Evolutionary conservation across 2,888 invertebrate genomes (phyloP).

Genomic region (Silvanus unidentatus): DNA sequence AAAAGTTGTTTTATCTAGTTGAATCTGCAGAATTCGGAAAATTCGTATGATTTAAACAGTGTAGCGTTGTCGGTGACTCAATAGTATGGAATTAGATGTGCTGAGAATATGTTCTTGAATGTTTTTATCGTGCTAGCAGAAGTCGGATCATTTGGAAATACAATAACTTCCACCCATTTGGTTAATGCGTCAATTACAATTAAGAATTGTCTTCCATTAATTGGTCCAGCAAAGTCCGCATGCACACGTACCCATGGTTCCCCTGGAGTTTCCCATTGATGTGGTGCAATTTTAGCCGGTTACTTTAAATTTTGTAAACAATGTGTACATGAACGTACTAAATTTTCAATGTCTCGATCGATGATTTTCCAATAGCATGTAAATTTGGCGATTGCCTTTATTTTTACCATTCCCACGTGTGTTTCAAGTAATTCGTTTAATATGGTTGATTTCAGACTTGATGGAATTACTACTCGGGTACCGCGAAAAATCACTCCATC

Average conservation of each 20-base stretch:
- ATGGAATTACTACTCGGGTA: not conserved
- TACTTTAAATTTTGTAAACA: slow-evolving; percentile 26
- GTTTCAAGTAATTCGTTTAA: slow-evolving; percentile 12
- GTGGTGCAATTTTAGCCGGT: slow-evolving; percentile 21
- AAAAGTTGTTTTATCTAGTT: no score
- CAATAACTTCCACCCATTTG: slow-evolving; percentile 12
- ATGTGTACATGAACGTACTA: slow-evolving; percentile 22
- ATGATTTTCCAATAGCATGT: slow-evolving; percentile 28
- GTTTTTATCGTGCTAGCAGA: not conserved
- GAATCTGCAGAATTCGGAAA: no score
- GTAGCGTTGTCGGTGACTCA: no score
- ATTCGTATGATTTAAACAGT: no score
- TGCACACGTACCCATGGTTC: slow-evolving; percentile 40
- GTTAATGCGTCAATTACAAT: slow-evolving; percentile 13
- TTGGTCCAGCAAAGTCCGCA: slow-evolving; percentile 40
- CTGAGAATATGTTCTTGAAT: no score
- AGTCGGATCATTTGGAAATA: slow-evolving; percentile 6
- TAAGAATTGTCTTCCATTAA: slow-evolving; percentile 9
- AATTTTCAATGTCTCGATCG: slow-evolving; percentile 26
- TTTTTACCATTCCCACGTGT: slow-evolving; percentile 13
- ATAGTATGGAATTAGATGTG: no score
- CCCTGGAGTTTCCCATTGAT: slow-evolving; percentile 25
- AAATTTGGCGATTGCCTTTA: slow-evolving; percentile 12
- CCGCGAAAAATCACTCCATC: no score
- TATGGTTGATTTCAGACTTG: slow-evolving; percentile 1